phyloP scores from a whole-genome alignment of 2,888 invertebrate genomes.

The Limnephilus marmoratus region DNA sequence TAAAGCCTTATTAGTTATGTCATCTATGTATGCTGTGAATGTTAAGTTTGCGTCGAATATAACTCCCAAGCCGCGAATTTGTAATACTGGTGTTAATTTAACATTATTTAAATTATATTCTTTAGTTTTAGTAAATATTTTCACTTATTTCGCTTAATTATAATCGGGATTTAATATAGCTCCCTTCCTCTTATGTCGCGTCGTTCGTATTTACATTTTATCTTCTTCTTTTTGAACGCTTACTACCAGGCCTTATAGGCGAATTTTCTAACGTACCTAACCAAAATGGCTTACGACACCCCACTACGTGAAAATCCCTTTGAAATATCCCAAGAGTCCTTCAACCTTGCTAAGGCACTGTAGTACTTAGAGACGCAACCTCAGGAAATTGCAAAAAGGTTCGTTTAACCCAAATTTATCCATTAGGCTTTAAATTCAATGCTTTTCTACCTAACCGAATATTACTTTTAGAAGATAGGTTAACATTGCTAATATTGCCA shows the following conservation, averaged over 20 bases:
- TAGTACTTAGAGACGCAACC: neutral
- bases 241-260: neutral
- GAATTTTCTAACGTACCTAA: neutral
- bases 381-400: neutral
- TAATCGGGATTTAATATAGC: too few species aligned
- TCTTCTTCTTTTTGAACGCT: too few species aligned
- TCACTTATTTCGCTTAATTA: too few species aligned
- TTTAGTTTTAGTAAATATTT: too few species aligned
- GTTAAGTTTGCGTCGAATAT: too few species aligned
- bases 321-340: neutral
- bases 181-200: too few species aligned
- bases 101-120: too few species aligned
- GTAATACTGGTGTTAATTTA: too few species aligned
- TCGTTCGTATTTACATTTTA: too few species aligned
- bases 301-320: neutral
- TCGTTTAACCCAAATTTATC: neutral
- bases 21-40: too few species aligned
- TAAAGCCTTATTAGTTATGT: too few species aligned
- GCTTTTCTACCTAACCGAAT: slow-evolving; percentile 75
- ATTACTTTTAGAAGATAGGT: neutral
- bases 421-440: neutral
- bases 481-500: neutral
- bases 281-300: neutral
- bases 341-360: neutral
- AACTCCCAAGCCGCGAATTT: too few species aligned